Percentiles rank a stretch among this genome's conserved stretches.
phyloP scores from a whole-genome alignment of 1,140 invertebrate genomes.

The Lepidurus couesii region DNA sequence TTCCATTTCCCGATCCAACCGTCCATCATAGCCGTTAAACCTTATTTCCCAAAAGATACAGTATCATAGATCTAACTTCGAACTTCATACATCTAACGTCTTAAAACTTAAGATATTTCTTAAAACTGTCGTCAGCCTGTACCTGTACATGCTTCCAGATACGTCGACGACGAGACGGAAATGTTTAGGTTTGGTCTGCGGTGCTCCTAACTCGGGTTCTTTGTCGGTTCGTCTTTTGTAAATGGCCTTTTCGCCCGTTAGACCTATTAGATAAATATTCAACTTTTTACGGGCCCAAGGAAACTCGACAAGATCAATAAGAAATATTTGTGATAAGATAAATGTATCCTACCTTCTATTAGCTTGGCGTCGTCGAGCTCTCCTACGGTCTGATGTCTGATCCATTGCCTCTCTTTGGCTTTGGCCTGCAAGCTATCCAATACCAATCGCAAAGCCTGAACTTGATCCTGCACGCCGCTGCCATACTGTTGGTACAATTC shows the following conservation, averaged over 20 bases:
- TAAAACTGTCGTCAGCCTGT: constrained; percentile 30
- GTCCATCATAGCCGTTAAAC: constrained; percentile 87
- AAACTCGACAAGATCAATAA: background rate
- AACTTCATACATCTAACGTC: background rate
- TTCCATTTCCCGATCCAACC: constrained; percentile 86
- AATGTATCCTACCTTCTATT: constrained; percentile 66
- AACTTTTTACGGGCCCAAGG: background rate
- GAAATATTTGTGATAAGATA: constrained; percentile 38
- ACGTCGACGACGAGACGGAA: constrained; percentile 87
- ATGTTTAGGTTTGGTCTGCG: constrained; percentile 79
- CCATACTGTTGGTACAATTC: constrained; percentile 77
- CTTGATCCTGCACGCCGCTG: constrained; percentile 66
- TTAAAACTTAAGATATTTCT: background rate
- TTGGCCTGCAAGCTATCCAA: constrained; percentile 74
- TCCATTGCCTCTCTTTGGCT: constrained; percentile 89
- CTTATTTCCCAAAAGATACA: constrained; percentile 42
- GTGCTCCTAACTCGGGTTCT: constrained; percentile 74
- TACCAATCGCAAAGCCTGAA: constrained; percentile 54
- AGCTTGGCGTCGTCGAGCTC: constrained; percentile 93
- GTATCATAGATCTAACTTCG: background rate
- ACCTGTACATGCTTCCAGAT: constrained; percentile 93
- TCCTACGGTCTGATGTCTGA: constrained; percentile 82
- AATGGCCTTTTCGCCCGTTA: constrained; percentile 87
- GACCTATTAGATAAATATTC: constrained; percentile 45
- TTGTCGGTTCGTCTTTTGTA: constrained; percentile 76